Percentiles rank a stretch among this genome's conserved stretches.
Conservation (phyloP, 2,888 invertebrate species). For the Leucophenga montana region DNA sequence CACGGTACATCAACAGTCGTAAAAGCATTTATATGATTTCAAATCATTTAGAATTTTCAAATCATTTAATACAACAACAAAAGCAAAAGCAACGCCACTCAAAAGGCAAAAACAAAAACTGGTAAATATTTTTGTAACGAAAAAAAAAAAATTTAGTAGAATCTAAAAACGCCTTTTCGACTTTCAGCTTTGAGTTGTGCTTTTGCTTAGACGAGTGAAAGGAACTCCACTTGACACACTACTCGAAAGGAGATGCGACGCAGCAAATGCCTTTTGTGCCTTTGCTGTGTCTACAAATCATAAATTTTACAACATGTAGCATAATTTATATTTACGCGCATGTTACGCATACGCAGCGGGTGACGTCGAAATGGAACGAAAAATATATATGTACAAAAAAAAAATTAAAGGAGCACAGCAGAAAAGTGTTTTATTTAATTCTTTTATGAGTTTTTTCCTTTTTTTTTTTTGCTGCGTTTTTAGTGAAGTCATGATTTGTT, state of each 20-base stretch:
- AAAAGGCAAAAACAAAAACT: not conserved
- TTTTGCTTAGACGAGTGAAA: not conserved
- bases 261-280: not conserved
- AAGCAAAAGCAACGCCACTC: not conserved
- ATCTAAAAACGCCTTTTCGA: slow-evolving; percentile 1
- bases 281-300: slow-evolving; percentile 15
- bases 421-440: slow-evolving; percentile 12
- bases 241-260: not conserved
- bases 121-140: not conserved
- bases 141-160: not conserved
- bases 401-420: not conserved
- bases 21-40: slow-evolving; percentile 9
- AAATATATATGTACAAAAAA: not conserved
- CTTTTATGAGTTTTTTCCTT: slow-evolving; percentile 4
- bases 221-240: no score
- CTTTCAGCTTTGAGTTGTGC: not conserved
- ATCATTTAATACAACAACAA: slow-evolving; percentile 19
- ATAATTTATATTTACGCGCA: slow-evolving; percentile 22
- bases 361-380: not conserved
- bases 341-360: slow-evolving; percentile 10
- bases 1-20: not conserved
- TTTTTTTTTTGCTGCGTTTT: not conserved
- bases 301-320: slow-evolving; percentile 21
- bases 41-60: slow-evolving; percentile 22
- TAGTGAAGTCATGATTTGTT: slow-evolving; percentile 17